These are phyloP conservation scores for Chydorus sphaericus DNA, from an alignment of 2,888 invertebrate genomes.

Conservation along the genomic window DNA sequence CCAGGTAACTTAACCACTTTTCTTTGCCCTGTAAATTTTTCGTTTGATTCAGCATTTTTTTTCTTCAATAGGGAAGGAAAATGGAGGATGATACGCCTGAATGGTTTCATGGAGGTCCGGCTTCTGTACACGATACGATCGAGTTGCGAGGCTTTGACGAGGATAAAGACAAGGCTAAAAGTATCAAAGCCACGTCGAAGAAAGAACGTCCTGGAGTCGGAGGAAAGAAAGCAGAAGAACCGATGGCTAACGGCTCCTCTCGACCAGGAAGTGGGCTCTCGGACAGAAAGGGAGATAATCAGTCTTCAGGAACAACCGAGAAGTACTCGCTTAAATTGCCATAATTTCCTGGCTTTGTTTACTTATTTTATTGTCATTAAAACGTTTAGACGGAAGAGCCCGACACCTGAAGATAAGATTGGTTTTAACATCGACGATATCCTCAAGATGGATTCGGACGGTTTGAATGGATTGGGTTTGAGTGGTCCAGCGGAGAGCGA, in stretches of 20 bases:
- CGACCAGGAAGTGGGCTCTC: not conserved
- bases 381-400: not conserved
- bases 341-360: not conserved
- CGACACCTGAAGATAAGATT: not conserved
- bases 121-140: conserved; percentile 80
- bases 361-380: not conserved
- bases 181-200: not conserved
- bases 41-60: not conserved
- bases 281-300: not conserved
- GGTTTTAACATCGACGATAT: conserved; percentile 72
- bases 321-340: no score
- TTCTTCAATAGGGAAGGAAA: conserved; percentile 13
- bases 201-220: not conserved
- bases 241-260: not conserved
- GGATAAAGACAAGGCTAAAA: conserved; percentile 15
- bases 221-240: not conserved
- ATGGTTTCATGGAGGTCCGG: conserved; percentile 73
- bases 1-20: not conserved
- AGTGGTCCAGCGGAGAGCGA: not conserved
- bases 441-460: conserved; percentile 52
- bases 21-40: not conserved
- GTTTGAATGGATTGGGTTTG: not conserved
- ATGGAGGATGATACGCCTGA: conserved; percentile 61
- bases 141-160: conserved; percentile 87
- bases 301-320: not conserved